Evolutionary conservation across 2,888 invertebrate genomes (phyloP), one percentile per base, ranked within the genome.

Genomic region (Crepidodera aurea): DNA sequence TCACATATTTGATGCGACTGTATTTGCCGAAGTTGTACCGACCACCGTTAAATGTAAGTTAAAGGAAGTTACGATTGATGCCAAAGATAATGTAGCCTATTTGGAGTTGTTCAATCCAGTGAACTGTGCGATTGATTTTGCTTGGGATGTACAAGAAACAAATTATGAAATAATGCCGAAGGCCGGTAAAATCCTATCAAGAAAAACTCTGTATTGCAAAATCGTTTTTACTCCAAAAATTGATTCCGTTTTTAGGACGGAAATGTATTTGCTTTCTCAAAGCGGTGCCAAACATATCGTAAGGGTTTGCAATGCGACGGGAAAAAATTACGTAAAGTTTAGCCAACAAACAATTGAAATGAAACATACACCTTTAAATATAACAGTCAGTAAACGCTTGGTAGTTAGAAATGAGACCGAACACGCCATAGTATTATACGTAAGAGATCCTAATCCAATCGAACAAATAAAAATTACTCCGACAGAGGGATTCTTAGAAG

Each of bases 21-120:
- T 83, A 0, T 75, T 77, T 5, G 83, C 82, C 0, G 76, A 80
- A 1, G 79, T 83, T 0, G 78, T 82, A 1, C 71, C 74, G 1
- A 82, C 81, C 58, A 73, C 73, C 25, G 67, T 83, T 0, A 69
- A 69, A 1, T 68, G 82, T 2, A 64, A 72, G 0, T 69, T 68
- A 1, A 70, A 72, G 1, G 77, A 80, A 34, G 62, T 83, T 1
- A 55, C 68, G 1, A 75, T 83, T 15, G 67, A 73, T 15, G 62
- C 70, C 0, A 75, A 73, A 0, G 68, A 60, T 18, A 82, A 84
- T 22, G 82, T 62, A 1, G 58, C 83, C 68, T 84, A 79, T 70
- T 81, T 85, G 0, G 82, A 82, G 70, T 71, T 87, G 29, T 82
- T 81, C 69, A 87, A 87, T 74, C 82, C 83, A 13, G 82, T 87